phyloP scores from a whole-genome alignment of 92 coral and sea anemone genomes.

The Muricea muricata region DNA sequence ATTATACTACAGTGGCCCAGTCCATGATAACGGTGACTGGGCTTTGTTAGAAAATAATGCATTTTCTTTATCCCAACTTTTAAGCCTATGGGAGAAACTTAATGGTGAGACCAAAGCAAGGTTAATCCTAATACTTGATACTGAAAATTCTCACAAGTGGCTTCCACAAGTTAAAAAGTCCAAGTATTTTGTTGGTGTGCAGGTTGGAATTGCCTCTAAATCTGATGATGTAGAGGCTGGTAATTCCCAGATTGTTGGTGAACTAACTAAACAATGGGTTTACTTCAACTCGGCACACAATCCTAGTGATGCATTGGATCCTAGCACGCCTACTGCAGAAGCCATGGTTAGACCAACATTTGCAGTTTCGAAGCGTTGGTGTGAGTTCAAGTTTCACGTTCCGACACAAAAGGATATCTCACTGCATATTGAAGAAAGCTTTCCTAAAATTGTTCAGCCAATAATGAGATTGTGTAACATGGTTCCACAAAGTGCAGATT shows the following conservation, averaged over 20 bases:
- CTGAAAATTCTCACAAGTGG: slow-evolving; percentile 93
- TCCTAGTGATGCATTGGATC: slow-evolving; percentile 63
- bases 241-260: slow-evolving; percentile 83
- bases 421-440: slow-evolving; percentile 90
- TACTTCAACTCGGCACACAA: slow-evolving; percentile 73
- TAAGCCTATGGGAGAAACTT: slow-evolving; percentile 81
- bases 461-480: slow-evolving; percentile 86
- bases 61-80: slow-evolving; percentile 72
- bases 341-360: slow-evolving; percentile 77
- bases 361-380: slow-evolving; percentile 92
- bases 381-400: slow-evolving; percentile 92
- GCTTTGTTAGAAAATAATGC: slow-evolving; percentile 86
- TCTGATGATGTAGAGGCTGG: slow-evolving; percentile 80
- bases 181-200: slow-evolving; percentile 82
- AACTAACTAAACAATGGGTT: slow-evolving; percentile 87
- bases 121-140: slow-evolving; percentile 81
- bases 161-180: slow-evolving; percentile 79
- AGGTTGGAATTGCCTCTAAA: slow-evolving; percentile 78
- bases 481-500: slow-evolving; percentile 86
- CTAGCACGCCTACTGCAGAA: slow-evolving; percentile 64
- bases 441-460: slow-evolving; percentile 92
- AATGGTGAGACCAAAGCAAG: slow-evolving; percentile 82
- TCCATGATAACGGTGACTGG: slow-evolving; percentile 82
- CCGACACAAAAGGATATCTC: slow-evolving; percentile 92
- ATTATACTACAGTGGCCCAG: slow-evolving; percentile 95